Conservation (phyloP, 2,888 invertebrate genomes). For the Stramonita haemastoma region DNA sequence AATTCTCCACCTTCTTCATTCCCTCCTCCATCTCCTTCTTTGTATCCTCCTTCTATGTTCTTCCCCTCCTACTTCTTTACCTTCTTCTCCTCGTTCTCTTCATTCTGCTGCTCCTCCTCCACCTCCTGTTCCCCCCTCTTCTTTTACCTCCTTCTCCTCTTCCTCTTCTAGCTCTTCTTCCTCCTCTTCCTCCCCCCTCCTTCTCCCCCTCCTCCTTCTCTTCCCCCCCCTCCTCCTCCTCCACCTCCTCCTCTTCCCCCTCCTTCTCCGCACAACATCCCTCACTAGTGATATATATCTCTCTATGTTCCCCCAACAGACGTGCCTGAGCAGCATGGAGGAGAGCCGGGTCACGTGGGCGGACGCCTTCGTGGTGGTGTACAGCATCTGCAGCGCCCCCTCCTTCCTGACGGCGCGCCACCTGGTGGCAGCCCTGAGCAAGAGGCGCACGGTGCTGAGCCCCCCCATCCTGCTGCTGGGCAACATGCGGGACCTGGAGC, state of each 20-base stretch:
- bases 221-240: background rate
- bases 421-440: constrained; percentile 55
- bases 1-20: too few species aligned
- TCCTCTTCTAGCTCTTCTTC: background rate
- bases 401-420: constrained; percentile 82
- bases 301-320: constrained; percentile 31
- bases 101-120: too few species aligned
- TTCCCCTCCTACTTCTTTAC: too few species aligned
- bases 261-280: too few species aligned
- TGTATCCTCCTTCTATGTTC: too few species aligned
- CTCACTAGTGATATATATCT: background rate
- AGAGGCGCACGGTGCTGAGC: constrained; percentile 80
- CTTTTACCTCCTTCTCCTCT: background rate
- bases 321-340: constrained; percentile 24
- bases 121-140: too few species aligned
- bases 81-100: too few species aligned
- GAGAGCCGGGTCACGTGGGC: constrained; percentile 81
- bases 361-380: constrained; percentile 89
- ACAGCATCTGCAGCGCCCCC: constrained; percentile 87
- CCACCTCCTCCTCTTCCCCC: too few species aligned
- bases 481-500: constrained; percentile 86
- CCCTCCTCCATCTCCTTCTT: too few species aligned
- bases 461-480: constrained; percentile 86
- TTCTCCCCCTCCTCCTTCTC: background rate
- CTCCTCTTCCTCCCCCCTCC: background rate